Base-by-base conservation (phyloP, 1,140 invertebrate species). In the Euborellia annulipes region DNA sequence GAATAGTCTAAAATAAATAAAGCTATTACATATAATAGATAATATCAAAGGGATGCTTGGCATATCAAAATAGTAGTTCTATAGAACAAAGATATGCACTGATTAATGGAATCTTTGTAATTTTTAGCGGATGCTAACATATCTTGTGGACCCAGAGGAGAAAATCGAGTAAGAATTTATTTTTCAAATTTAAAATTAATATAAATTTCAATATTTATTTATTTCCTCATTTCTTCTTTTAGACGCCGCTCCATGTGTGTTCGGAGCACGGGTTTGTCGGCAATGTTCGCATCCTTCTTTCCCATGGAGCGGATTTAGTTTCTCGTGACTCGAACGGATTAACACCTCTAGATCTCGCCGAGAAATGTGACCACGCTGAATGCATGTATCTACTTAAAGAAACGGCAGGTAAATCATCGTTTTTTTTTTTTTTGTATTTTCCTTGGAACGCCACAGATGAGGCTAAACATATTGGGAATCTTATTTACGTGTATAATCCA, bases 241-340 rank as follows among this genome's bases (percentile, higher is more conserved):
- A 88, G 67, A 87, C 84, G 18, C 72, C 86, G 1, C 60, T 92
- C 2, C 86, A 91, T 63, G 67, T 88, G 14, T 78, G 82, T 46
- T 75, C 83, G 3, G 84, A 89, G 56, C 75, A 83, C 58, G 86
- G 86, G 1, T 76, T 85, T 58, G 62, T 67, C 4, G 70, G 70
- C 21, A 88, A 87, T 57, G 69, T 87, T 1, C 63, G 69, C 27
- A 63, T 73, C 13, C 62, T 92, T 2, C 55, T 89, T 18, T 64
- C 74, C 46, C 70, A 76, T 45, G 76, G 79, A 38, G 82, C 82
- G 0, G 72, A 79, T 55, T 57, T 85, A 11, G 55, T 67, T 17
- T 61, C 75, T 0, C 58, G 69, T 40, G 85, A 89, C 60, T 66
- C 64, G 2, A 71, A 71, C 48, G 82, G 79, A 1, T 62, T 81